These are phyloP conservation scores for Cephalotes varians DNA, from an alignment of 2,888 invertebrate species.

Conservation along the genomic window DNA sequence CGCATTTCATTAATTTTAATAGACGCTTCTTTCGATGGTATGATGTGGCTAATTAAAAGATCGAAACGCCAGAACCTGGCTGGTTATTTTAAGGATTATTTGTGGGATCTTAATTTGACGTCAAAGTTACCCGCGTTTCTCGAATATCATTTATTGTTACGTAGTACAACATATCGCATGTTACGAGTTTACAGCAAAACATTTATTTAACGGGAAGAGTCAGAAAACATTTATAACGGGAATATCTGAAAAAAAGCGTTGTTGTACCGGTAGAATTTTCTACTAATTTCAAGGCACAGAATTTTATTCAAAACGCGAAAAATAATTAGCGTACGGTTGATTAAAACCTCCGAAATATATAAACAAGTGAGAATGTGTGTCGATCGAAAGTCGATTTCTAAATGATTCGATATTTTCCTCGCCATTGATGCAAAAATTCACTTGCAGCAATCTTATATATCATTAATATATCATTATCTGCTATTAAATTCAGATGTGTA, in stretches of 20 bases:
- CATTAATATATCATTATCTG: slow-evolving; percentile 12
- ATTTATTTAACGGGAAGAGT: too few species aligned
- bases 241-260: not conserved
- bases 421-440: slow-evolving; percentile 33
- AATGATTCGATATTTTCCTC: slow-evolving; percentile 50
- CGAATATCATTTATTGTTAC: not conserved
- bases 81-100: slow-evolving; percentile 28
- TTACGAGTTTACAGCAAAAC: too few species aligned
- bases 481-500: not conserved
- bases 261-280: not conserved
- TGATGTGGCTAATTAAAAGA: slow-evolving; percentile 34
- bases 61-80: slow-evolving; percentile 11
- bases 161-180: not conserved
- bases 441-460: not conserved
- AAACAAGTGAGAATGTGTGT: slow-evolving; percentile 59
- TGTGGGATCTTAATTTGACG: slow-evolving; percentile 14
- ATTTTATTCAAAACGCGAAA: not conserved
- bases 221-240: slow-evolving; percentile 15
- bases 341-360: slow-evolving; percentile 34
- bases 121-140: not conserved
- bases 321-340: slow-evolving; percentile 40
- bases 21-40: slow-evolving; percentile 9
- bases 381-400: slow-evolving; percentile 72
- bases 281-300: slow-evolving; percentile 22
- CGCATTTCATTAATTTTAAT: slow-evolving; percentile 43